A percentile compares a stretch with the other conserved stretches of the same genome.
Evolutionary conservation across 2,113 vertebrate genomes (phyloP).

Genomic region (Protobothrops flavoviridis): DNA sequence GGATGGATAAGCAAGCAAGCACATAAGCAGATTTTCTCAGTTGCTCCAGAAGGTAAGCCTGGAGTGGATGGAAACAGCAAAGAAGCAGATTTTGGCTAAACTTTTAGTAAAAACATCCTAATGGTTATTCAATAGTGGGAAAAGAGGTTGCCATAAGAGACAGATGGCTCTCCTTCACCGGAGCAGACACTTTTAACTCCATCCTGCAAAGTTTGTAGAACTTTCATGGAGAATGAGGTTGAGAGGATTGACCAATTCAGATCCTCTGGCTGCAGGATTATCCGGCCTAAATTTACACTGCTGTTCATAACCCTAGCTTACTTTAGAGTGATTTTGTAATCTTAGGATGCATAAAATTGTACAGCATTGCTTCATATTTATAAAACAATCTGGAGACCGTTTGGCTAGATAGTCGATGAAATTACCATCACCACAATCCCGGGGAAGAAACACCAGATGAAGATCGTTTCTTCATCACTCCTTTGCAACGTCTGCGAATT

Average conservation of each 20-base stretch:
- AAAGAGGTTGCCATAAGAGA: neutral
- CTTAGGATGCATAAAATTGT: neutral
- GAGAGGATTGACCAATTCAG: neutral
- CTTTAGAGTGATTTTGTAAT: neutral
- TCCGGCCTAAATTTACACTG: neutral
- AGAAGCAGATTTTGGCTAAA: neutral
- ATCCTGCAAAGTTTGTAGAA: neutral
- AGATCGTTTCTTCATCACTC: neutral
- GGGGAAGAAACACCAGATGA: neutral
- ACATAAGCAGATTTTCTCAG: neutral
- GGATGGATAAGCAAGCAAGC: neutral
- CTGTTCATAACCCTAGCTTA: neutral
- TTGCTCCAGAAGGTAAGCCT: neutral
- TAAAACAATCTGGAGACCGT: neutral
- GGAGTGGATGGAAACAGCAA: neutral
- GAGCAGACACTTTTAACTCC: neutral
- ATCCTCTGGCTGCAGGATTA: neutral
- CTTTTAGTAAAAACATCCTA: neutral
- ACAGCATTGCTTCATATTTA: neutral
- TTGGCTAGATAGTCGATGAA: neutral
- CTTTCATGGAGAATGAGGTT: neutral
- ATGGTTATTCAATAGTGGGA: neutral
- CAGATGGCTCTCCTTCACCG: neutral
- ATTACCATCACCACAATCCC: neutral
- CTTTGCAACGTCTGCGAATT: neutral